Evolutionary conservation across 2,888 invertebrate genomes (phyloP).

Genomic region (Campoplex nolae): DNA sequence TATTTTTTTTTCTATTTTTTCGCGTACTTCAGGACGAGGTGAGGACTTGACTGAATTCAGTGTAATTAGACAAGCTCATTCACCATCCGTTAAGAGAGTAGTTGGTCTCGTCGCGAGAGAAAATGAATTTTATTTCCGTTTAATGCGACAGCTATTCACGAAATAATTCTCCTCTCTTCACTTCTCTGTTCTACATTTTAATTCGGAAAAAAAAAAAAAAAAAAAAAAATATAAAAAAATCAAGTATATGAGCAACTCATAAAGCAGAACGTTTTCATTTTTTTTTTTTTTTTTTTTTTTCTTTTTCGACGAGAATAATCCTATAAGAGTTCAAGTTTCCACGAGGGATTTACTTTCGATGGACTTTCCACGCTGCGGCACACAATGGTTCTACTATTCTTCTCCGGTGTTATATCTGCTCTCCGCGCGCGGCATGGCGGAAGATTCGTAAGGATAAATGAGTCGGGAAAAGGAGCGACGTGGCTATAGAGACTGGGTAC

Average conservation of each 20-base stretch:
- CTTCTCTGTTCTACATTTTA: not conserved
- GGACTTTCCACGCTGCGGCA: not conserved
- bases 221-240: not conserved
- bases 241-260: not conserved
- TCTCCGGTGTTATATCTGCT: not conserved
- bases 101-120: not conserved
- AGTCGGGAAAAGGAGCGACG: constrained; percentile 5
- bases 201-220: not conserved
- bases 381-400: not conserved
- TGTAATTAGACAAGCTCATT: constrained; percentile 73
- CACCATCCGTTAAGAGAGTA: not conserved
- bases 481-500: constrained; percentile 2
- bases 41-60: constrained; percentile 70
- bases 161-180: not conserved
- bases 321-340: not conserved
- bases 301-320: not conserved
- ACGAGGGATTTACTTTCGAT: not conserved
- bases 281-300: not conserved
- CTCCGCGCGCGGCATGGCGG: not conserved
- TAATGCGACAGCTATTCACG: not conserved
- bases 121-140: not conserved
- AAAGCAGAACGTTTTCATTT: not conserved
- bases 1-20: constrained; percentile 12
- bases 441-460: constrained; percentile 12
- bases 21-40: constrained; percentile 45